These are phyloP conservation scores for Halcyon senegalensis DNA, from an alignment of 2,113 vertebrate species.

Conservation along the genomic window DNA sequence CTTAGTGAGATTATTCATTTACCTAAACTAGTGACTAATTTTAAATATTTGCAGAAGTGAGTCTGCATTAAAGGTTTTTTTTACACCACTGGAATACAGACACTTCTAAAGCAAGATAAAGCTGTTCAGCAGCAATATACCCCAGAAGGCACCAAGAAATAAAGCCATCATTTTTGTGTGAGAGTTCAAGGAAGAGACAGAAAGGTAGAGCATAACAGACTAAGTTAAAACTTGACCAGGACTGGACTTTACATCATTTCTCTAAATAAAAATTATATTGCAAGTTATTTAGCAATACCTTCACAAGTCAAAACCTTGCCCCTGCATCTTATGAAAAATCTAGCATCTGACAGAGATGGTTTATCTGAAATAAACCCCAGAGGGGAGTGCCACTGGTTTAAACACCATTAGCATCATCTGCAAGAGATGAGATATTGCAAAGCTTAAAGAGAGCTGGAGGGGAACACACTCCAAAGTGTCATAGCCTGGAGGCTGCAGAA, in stretches of 20 bases:
- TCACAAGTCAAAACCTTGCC: background rate
- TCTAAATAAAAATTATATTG: background rate
- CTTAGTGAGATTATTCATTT: conserved; percentile 34
- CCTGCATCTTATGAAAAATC: background rate
- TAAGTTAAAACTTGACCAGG: background rate
- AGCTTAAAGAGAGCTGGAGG: background rate
- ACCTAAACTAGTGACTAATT: conserved; percentile 28
- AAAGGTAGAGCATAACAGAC: background rate
- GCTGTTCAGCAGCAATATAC: background rate
- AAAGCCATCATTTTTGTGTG: background rate
- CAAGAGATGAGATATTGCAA: background rate
- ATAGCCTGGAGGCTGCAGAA: background rate
- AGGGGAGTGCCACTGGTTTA: background rate
- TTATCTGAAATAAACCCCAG: background rate
- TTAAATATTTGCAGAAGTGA: background rate
- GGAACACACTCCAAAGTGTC: background rate
- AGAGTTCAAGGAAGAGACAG: background rate
- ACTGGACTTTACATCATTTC: background rate
- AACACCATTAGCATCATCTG: background rate
- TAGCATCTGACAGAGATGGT: background rate
- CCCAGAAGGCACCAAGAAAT: background rate
- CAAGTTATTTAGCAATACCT: background rate
- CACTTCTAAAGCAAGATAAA: background rate
- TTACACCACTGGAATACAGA: background rate
- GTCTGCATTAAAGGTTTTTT: background rate